phyloP scores from a whole-genome alignment of 2,113 vertebrate genomes.

The Alethe diademata region DNA sequence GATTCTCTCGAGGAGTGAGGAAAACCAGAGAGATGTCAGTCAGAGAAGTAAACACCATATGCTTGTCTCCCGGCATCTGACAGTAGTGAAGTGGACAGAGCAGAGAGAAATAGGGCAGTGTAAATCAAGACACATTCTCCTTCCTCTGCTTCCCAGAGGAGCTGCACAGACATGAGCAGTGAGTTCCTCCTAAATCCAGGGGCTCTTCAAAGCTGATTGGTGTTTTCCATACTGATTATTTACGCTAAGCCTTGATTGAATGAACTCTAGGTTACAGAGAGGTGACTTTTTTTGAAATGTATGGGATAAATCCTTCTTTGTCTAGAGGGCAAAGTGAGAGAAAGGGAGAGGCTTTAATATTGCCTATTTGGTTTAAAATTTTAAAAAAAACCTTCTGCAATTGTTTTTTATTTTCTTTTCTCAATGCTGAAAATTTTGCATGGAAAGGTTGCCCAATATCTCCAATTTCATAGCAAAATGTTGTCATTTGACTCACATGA shows the following conservation, averaged over 20 bases:
- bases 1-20: constrained; percentile 59
- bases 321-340: constrained; percentile 9
- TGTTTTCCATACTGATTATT: constrained; percentile 52
- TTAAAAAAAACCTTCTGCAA: not conserved
- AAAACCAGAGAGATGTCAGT: constrained; percentile 58
- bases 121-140: not conserved
- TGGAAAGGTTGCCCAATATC: not conserved
- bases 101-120: constrained; percentile 15
- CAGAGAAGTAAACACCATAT: constrained; percentile 66
- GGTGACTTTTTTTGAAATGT: constrained; percentile 44
- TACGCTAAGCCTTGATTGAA: constrained; percentile 44
- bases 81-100: constrained; percentile 46
- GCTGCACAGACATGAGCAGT: not conserved
- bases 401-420: not conserved
- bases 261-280: constrained; percentile 27
- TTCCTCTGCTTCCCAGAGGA: constrained; percentile 19
- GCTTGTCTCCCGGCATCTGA: constrained; percentile 67
- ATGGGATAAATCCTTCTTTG: not conserved
- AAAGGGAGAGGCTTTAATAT: not conserved
- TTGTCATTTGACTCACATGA: not conserved
- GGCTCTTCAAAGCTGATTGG: not conserved
- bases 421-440: not conserved
- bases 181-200: constrained; percentile 39
- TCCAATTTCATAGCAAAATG: not conserved
- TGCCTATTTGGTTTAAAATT: not conserved